Percentiles rank a stretch among this genome's conserved stretches.
phyloP scores from a whole-genome alignment of 2,888 invertebrate species.

The Margaritifera margaritifera region DNA sequence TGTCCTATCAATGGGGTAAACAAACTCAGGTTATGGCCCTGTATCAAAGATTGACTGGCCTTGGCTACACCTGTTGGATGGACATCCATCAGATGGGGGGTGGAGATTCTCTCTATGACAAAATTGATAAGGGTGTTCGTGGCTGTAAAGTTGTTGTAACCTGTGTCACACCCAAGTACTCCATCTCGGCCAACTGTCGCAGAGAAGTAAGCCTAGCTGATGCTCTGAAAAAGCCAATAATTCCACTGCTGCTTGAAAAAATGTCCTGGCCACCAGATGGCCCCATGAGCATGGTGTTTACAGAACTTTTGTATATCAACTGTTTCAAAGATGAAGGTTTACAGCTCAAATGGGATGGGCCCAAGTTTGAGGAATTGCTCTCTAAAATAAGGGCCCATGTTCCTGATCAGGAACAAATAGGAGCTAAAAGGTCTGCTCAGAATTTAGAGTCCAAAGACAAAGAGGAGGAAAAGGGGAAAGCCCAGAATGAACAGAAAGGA shows the following conservation, averaged over 20 bases:
- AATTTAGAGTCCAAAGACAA: too few relatives aligned
- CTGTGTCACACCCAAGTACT: constrained; percentile 68
- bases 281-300: constrained; percentile 69
- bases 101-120: constrained; percentile 70
- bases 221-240: constrained; percentile 66
- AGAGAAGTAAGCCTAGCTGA: constrained; percentile 68
- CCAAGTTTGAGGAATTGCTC: constrained; percentile 50
- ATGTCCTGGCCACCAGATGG: constrained; percentile 68
- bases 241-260: constrained; percentile 66
- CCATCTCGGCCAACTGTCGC: constrained; percentile 68
- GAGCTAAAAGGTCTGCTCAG: too few relatives aligned
- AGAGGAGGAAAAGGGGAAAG: too few relatives aligned
- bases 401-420: too few relatives aligned
- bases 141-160: constrained; percentile 62
- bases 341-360: constrained; percentile 52
- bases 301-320: constrained; percentile 64
- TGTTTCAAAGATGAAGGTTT: constrained; percentile 44
- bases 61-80: constrained; percentile 68
- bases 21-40: constrained; percentile 64
- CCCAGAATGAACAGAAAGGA: too few relatives aligned
- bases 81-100: constrained; percentile 72
- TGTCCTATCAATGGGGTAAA: constrained; percentile 71
- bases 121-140: constrained; percentile 67
- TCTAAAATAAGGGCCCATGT: constrained; percentile 27
- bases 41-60: constrained; percentile 52